A percentile compares a stretch with the other conserved stretches of the same genome.
Conservation (phyloP, 2,113 vertebrate genomes). For the Gnathonemus longibarbis region DNA sequence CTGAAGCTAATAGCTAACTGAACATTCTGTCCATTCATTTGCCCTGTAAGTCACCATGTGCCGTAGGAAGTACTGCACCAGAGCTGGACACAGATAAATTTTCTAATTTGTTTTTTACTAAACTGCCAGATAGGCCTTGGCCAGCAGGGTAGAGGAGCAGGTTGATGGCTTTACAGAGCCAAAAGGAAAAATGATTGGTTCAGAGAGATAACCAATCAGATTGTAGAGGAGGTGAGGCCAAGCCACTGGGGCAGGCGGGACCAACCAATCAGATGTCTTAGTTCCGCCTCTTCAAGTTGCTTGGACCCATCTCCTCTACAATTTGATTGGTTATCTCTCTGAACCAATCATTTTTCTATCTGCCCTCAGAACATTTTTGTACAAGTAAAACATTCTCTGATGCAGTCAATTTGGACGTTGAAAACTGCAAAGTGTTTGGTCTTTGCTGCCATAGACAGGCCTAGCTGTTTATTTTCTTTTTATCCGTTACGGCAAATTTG, state of each 20-base stretch:
- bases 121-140: too few species aligned
- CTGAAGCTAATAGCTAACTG: neutral
- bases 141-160: neutral
- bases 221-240: too few species aligned
- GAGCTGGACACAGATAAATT: neutral
- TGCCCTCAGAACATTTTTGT: too few species aligned
- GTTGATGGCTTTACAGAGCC: neutral
- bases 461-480: neutral
- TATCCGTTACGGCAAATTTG: neutral
- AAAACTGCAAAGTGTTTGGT: neutral
- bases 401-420: neutral
- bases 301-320: too few species aligned
- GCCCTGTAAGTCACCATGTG: neutral
- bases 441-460: neutral
- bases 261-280: too few species aligned
- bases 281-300: too few species aligned
- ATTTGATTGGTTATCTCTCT: too few species aligned
- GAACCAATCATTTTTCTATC: too few species aligned
- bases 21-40: neutral
- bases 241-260: too few species aligned
- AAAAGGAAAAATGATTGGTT: too few species aligned
- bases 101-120: neutral
- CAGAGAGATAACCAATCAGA: too few species aligned
- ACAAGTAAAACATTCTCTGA: neutral
- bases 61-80: neutral